Evolutionary conservation across 1,140 invertebrate genomes (phyloP).

Genomic region (Eulimnadia texana): DNA sequence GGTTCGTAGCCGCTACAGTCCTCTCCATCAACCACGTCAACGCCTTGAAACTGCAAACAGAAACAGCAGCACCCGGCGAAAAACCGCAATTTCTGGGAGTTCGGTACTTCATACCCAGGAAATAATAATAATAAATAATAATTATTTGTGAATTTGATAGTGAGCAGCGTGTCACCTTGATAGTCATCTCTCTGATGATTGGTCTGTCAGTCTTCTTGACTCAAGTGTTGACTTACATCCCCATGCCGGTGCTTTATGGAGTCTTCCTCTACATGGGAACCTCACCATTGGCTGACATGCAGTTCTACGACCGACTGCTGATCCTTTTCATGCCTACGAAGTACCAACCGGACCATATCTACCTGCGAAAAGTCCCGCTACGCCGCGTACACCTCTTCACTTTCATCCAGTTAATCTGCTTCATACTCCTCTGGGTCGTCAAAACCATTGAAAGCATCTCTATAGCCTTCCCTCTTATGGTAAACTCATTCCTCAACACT

Average conservation of each 20-base stretch:
- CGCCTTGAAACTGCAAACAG: slow-evolving; percentile 25
- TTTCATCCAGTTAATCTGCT: slow-evolving; percentile 38
- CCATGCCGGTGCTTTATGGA: slow-evolving; percentile 48
- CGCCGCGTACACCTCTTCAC: slow-evolving; percentile 44
- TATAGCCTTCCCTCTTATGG: slow-evolving; percentile 47
- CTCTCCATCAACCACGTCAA: slow-evolving; percentile 28
- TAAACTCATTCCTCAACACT: slow-evolving; percentile 20
- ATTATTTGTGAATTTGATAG: too few relatives aligned
- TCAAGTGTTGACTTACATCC: slow-evolving; percentile 24
- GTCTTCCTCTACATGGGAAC: slow-evolving; percentile 53
- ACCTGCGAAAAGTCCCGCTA: slow-evolving; percentile 38
- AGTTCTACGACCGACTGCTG: slow-evolving; percentile 40
- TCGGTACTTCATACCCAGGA: slow-evolving; percentile 22
- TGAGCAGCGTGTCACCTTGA: slow-evolving; percentile 29
- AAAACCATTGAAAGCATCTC: slow-evolving; percentile 41
- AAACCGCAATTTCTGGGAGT: slow-evolving; percentile 30
- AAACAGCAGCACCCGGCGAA: slow-evolving; percentile 28
- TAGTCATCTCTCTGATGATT: slow-evolving; percentile 29
- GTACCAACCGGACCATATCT: slow-evolving; percentile 46
- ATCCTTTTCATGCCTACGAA: slow-evolving; percentile 47
- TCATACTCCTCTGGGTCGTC: slow-evolving; percentile 38
- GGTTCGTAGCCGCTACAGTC: slow-evolving; percentile 35
- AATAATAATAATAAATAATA: too few relatives aligned
- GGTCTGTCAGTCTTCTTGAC: slow-evolving; percentile 30
- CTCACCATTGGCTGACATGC: slow-evolving; percentile 39